A percentile compares a stretch with the other conserved stretches of the same genome.
These are phyloP conservation scores for Rhea pennata DNA, from an alignment of 2,113 vertebrate genomes.

Conservation along the genomic window DNA sequence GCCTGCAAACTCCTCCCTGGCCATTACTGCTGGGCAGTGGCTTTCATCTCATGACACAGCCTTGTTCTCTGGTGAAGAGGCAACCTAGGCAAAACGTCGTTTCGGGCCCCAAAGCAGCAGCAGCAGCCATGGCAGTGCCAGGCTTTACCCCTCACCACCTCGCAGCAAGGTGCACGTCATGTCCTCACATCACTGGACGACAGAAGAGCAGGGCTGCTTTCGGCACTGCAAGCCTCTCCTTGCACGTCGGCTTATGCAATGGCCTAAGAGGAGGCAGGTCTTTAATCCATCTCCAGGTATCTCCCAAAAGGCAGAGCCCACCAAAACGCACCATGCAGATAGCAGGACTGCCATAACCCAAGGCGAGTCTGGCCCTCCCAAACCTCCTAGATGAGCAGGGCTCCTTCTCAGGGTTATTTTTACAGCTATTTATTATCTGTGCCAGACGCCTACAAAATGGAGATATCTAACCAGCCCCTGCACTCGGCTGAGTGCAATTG, in stretches of 20 bases:
- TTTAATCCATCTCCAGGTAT: neutral
- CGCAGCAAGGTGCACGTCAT: neutral
- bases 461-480: neutral
- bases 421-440: neutral
- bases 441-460: neutral
- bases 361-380: neutral
- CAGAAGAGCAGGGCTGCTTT: neutral
- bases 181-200: neutral
- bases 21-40: neutral
- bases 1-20: neutral
- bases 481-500: neutral
- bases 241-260: rapidly evolving
- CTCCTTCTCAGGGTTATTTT: neutral
- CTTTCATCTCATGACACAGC: neutral
- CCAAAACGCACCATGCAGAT: neutral
- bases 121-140: neutral
- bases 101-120: neutral
- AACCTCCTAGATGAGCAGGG: neutral
- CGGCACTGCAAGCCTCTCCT: neutral
- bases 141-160: neutral
- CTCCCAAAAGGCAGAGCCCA: neutral
- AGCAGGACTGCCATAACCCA: neutral
- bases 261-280: rapidly evolving
- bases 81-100: neutral
- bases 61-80: neutral